Base-by-base conservation (phyloP, 1,140 invertebrate species). In the Monochamus saltuarius region DNA sequence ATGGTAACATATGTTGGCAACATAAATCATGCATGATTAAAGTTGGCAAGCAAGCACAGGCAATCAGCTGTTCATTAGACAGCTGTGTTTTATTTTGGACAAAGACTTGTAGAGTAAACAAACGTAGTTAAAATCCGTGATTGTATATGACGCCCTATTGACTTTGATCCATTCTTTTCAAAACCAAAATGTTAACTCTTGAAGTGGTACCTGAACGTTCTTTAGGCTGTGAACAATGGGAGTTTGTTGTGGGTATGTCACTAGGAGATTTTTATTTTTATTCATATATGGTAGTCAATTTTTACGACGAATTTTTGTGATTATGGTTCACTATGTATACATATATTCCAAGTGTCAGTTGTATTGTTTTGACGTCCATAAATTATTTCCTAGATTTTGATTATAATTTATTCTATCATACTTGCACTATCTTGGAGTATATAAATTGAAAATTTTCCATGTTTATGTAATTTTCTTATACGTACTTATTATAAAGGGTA, bases 191-290 rank as follows among this genome's bases (percentile, higher is more conserved):
- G 95, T 85, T 98, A 80, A 94, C 96, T 80, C 85, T 97, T 75
- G 94, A 97, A 84, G 91, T 97, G 73, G 86, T 95, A 70, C 95
- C 95, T 62, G 95, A 97, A 83, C 87, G 92, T 78, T 96, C 94
- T 68, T 85, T 98, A 75, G 92, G 94, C 80, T 94, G 93, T 79
- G 94, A 97, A 80, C 88, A 94, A 83, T 97, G 94, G 94, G 94
- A 97, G 83, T 95, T 98, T 82, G 88, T 96, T 79, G 83, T 98
- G 82, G 94, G 95, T 93, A 82, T 88, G 88, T 83, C 35, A 49
- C 11, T n/a, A 2, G 19, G 22, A 29, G 6, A 29, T 29, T 29
- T n/a, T 14, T 29, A 11, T 14, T 4, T 17, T 17, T 14, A 40
- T 40, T 13, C 11, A 13, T 45, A 45, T 17, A 9, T 45, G 43